Evolutionary conservation across 2,797 vertebrate genomes (phyloP).

Genomic region (Cygnus olor): DNA sequence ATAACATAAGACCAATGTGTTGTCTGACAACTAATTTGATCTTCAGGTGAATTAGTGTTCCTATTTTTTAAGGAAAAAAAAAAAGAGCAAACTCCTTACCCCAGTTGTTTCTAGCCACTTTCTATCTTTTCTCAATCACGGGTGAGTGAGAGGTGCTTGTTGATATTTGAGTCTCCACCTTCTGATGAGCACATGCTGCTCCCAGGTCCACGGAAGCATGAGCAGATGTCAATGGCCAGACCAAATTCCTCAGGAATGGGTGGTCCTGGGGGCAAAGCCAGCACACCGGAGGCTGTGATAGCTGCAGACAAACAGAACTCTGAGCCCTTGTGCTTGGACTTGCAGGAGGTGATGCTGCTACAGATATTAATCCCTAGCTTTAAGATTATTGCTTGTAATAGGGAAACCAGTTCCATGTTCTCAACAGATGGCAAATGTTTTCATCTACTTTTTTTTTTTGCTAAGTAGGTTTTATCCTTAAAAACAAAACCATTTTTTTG

Average conservation of each 20-base stretch:
- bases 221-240: background rate
- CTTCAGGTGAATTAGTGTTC: background rate
- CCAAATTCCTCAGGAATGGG: background rate
- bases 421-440: constrained; percentile 73
- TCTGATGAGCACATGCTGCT: background rate
- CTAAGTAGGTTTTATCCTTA: constrained; percentile 47
- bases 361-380: constrained; percentile 48
- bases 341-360: background rate
- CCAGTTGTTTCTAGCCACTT: background rate
- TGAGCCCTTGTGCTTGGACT: background rate
- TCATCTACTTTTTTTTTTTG: background rate
- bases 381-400: constrained; percentile 32
- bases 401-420: constrained; percentile 40
- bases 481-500: background rate
- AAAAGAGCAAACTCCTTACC: background rate
- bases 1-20: background rate
- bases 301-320: background rate
- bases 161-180: background rate
- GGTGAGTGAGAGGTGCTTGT: background rate
- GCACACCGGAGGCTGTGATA: background rate
- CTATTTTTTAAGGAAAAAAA: background rate
- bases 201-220: background rate
- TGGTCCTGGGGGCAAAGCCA: background rate
- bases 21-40: background rate
- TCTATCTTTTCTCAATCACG: background rate